Base-by-base conservation (phyloP, 2,113 vertebrate genomes). In the Mungos mungo region DNA sequence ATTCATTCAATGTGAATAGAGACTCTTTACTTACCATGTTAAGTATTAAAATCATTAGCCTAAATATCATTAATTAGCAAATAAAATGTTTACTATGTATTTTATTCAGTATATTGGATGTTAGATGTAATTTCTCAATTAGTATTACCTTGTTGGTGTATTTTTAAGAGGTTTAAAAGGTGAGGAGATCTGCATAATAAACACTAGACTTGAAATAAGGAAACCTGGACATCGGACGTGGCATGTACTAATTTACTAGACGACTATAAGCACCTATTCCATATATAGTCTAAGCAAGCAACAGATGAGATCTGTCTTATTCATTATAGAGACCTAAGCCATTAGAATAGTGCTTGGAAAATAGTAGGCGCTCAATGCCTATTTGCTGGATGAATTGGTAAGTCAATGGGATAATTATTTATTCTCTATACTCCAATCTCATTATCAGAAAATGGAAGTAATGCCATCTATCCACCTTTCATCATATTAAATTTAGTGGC, bases 401-500 rank as follows among this genome's bases (percentile, higher is more conserved):
- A 45, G 85, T 83, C 29, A 85, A 41, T 80, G 27, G 18, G 7
- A 69, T 90, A 95, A 84, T 92, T 89, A 92, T 86, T 90, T 93
- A 89, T 94, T 94, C 95, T 95, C 57, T 45, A 12, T 69, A 79
- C 71, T 97, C 81, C 19, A 76, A 31, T 57, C 38, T 80, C 29
- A 85, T 83, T 83, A 81, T 87, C 63, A 92, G 47, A 83, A 97
- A 96, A 68, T 95, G 31, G 35, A 88, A 96, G 77, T 77, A 79
- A 93, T 93, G 14, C 38, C 68, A 84, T 83, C n/a, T 89, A 63
- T 63, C 57, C 38, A 80, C 16, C 69, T 14, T 60, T 96, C n/a
- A 65, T 92, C 60, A 80, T 91, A 86, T 57, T 96, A 94, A 72
- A 47, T 84, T 82, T 84, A 90, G 41, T 95, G 47, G n/a, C n/a